Base-by-base conservation (phyloP, 2,113 vertebrate genomes). In the Hippoglossus stenolepis region DNA sequence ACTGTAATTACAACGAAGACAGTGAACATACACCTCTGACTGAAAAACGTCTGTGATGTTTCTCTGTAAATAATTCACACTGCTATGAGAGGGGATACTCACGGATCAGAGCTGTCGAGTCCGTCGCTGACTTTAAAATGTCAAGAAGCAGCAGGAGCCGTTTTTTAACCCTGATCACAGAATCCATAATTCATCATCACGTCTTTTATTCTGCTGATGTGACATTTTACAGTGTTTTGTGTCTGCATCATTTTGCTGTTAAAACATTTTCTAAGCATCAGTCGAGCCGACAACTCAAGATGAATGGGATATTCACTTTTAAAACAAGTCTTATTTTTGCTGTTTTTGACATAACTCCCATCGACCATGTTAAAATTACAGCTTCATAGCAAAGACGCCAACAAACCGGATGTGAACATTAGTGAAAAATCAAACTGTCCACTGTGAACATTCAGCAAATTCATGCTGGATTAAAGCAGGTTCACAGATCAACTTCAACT, bases 21-120 rank as follows among this genome's bases (percentile, higher is more conserved):
- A 63, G 70, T 64, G 83, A 76, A 81, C 49, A 78, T 43, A 51
- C 79, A 75, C 79, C 66, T 86, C 40, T 12, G 76, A 84, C 80
- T 80, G 70, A 75, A 68, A 75, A 72, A 73, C 26, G 60, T 67
- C 80, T 85, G 80, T 85, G 85, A 83, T 81, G 40, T 54, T 53
- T 76, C 75, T 69, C 38, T 92, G 87, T 93, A 90, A 80, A 91
- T 89, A 90, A 47, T 26, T 79, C 10, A 40, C 47, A 26, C 17
- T 9, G 61, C 26, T 70, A 73, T 24, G 47, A 45, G 51, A 86
- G 43, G 12, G 53, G 84, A 87, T 72, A 70, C 85, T 93, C 87
- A 88, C 86, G 89, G 90, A 87, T 92, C 89, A 82, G 75, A 78
- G 35, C 59, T n/a, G 65, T 17, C 2, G 21, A 62, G 26, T 60